These are phyloP conservation scores for Cyclura pinguis DNA, from an alignment of 2,797 vertebrate species.

Conservation along the genomic window DNA sequence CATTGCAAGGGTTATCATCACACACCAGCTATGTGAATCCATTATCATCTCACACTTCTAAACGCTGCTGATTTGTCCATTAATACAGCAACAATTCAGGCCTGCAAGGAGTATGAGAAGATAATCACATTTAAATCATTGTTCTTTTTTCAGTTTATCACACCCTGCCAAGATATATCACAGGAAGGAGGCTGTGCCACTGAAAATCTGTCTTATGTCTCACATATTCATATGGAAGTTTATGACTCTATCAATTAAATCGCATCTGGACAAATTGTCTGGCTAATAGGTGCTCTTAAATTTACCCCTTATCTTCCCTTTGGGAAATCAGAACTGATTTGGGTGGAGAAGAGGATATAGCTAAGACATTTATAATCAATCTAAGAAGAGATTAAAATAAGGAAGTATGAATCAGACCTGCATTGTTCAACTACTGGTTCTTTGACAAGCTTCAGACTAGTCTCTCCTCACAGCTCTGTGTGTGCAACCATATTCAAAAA, in stretches of 20 bases:
- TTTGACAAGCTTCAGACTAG: slow-evolving; percentile 1
- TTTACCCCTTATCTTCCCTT: background rate
- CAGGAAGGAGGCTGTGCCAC: slow-evolving; percentile 13
- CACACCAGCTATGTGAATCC: slow-evolving; percentile 68
- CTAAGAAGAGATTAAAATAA: background rate
- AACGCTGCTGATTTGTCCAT: slow-evolving; percentile 66
- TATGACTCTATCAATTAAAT: slow-evolving; percentile 5
- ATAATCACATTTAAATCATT: slow-evolving; percentile 67
- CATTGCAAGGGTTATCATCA: slow-evolving; percentile 65
- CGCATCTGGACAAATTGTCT: background rate
- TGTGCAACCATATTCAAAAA: slow-evolving; percentile 7
- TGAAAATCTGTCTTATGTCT: background rate
- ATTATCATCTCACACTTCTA: slow-evolving; percentile 67
- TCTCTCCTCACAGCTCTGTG: background rate
- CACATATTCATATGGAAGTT: slow-evolving; percentile 1
- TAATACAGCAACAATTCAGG: slow-evolving; percentile 59
- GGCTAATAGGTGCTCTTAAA: background rate
- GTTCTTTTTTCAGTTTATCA: slow-evolving; percentile 55
- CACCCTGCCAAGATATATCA: slow-evolving; percentile 22
- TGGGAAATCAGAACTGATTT: background rate
- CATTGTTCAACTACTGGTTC: slow-evolving; percentile 18
- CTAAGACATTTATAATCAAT: background rate
- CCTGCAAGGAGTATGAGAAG: slow-evolving; percentile 60
- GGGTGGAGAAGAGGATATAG: background rate
- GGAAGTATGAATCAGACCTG: background rate